Evolutionary conservation across 2,113 vertebrate genomes (phyloP).

Genomic region (Nothobranchius kuhntae): DNA sequence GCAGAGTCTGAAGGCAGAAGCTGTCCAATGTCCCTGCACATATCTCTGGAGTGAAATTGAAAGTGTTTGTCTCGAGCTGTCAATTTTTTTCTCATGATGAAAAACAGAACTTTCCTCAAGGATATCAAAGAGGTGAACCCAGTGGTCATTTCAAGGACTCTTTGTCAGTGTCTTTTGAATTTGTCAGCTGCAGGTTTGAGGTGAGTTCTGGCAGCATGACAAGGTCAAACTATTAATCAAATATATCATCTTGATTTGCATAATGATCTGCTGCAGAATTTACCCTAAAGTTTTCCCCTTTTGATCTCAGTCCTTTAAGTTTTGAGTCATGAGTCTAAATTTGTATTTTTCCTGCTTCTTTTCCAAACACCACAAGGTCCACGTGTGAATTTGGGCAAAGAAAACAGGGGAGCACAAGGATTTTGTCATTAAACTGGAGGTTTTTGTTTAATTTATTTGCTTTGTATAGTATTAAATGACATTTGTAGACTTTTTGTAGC

Average conservation of each 20-base stretch:
- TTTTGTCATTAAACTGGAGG: not conserved
- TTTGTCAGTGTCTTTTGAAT: slow-evolving; percentile 11
- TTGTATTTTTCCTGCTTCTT: not conserved
- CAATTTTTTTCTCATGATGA: not conserved
- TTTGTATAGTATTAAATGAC: not conserved
- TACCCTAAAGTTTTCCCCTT: not conserved
- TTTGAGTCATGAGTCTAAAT: not conserved
- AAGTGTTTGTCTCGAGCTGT: slow-evolving; percentile 42
- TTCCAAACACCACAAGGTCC: slow-evolving; percentile 16
- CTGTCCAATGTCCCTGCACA: slow-evolving; percentile 48
- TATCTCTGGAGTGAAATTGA: slow-evolving; percentile 47
- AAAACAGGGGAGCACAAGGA: slow-evolving; percentile 30
- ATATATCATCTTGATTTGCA: slow-evolving; percentile 80
- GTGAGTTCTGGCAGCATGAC: slow-evolving; percentile 34
- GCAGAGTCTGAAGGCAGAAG: slow-evolving; percentile 58
- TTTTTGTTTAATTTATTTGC: not conserved
- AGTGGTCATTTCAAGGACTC: slow-evolving; percentile 22
- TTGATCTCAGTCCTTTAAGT: slow-evolving; percentile 10
- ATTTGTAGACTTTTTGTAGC: not conserved
- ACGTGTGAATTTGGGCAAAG: slow-evolving; percentile 10
- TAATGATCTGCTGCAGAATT: slow-evolving; percentile 70
- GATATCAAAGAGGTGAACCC: slow-evolving; percentile 12
- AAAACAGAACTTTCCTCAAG: slow-evolving; percentile 33
- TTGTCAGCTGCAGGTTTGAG: slow-evolving; percentile 28
- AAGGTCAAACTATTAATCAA: slow-evolving; percentile 69